Evolutionary conservation across 2,888 invertebrate species (phyloP), one percentile per base, ranked within the genome.

Genomic region (Cistogaster globosa): DNA sequence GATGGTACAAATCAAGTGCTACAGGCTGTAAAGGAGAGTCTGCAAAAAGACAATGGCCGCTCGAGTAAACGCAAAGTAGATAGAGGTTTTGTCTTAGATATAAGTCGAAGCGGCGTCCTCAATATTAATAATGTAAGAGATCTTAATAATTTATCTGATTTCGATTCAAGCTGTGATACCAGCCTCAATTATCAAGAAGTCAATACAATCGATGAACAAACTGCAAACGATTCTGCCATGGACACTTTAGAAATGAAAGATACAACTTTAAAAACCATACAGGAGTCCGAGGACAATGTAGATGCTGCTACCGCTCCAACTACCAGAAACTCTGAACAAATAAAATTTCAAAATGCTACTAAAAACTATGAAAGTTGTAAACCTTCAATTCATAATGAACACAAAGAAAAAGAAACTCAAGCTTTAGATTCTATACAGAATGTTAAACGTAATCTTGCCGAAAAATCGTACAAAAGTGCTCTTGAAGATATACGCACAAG

Each of bases 81-180:
- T 84, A 91, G 92, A 81, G 93, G 93, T 16, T 93, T 92, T 74
- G 88, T 93, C 2, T 90, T 93, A 18, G 91, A 92, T 45, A 87
- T 92, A 32, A 91, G 90, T 42, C 91, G 90, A 0, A 91, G 92
- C 67, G 93, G 90, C 1, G 90, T 90, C 55, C 86, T 93, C 38
- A 90, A 91, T 22, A 82, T 93, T 12, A 90, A 91, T 75, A 92
- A 92, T 88, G 93, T 93, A 0, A 90, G 91, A 9, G 92, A 93
- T 81, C 86, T 93, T 14, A 92, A 91, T 32, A 92, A 92, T 86
- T 92, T 92, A 71, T 93, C 93, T 0, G 93, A 93, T 86, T 92
- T 92, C 65, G 93, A 93, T 84, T 92, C 92, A 3, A 93, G 93
- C 75, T 93, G 93, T 82, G 93, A 93, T 71, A 92, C 92, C 0